These are phyloP conservation scores for Dendrolimus houi DNA, from an alignment of 2,888 invertebrate genomes.

Conservation along the genomic window DNA sequence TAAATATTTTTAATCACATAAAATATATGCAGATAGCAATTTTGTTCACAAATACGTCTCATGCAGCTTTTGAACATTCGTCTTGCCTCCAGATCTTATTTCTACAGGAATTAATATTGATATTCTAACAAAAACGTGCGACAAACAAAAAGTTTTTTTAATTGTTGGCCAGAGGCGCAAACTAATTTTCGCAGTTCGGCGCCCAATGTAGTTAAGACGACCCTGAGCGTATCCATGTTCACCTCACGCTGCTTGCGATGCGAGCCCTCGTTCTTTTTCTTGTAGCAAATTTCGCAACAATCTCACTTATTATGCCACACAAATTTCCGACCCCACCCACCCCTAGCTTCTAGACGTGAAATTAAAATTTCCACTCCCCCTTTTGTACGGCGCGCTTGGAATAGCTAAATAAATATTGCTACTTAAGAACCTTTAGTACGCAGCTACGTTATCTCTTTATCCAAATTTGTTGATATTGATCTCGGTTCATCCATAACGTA, in stretches of 20 bases:
- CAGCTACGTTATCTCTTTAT: conserved; percentile 29
- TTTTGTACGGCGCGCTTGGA: conserved; percentile 51
- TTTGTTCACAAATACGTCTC: no score
- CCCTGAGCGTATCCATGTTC: conserved; percentile 29
- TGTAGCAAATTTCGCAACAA: conserved; percentile 77
- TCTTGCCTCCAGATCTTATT: no score
- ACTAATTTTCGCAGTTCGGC: no score
- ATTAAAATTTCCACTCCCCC: conserved; percentile 73
- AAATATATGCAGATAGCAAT: no score
- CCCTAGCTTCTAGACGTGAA: conserved; percentile 67
- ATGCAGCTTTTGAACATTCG: no score
- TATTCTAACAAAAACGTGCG: no score
- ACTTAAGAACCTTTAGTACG: conserved; percentile 45
- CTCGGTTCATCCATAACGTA: not conserved
- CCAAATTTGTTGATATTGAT: not conserved
- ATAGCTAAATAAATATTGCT: conserved; percentile 71
- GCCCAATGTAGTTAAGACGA: no score
- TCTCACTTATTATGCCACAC: conserved; percentile 77
- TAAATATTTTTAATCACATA: no score
- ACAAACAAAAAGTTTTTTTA: no score
- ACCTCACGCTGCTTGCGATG: conserved; percentile 27
- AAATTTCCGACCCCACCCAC: conserved; percentile 69
- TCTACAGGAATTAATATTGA: no score
- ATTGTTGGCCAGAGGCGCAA: no score
- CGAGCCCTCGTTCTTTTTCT: conserved; percentile 75